These are phyloP conservation scores for Lepus townsendii DNA, from an alignment of 2,797 vertebrate genomes.

Conservation along the genomic window DNA sequence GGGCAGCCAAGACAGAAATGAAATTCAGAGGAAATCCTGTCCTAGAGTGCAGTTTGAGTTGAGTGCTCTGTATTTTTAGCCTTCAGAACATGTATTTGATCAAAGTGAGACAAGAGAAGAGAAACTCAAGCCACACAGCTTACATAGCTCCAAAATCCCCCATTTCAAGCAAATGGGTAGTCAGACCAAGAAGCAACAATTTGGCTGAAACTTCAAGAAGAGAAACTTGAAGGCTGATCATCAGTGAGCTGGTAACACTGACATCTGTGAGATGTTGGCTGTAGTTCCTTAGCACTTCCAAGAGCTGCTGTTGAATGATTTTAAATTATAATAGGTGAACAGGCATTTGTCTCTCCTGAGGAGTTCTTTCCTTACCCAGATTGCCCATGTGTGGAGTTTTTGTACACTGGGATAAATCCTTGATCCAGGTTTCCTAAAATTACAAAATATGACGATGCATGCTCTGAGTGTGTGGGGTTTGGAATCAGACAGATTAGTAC, in stretches of 20 bases:
- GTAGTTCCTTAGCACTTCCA: background rate
- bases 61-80: background rate
- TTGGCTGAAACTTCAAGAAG: background rate
- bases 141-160: background rate
- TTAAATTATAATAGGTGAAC: constrained; percentile 31
- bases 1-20: constrained; percentile 2
- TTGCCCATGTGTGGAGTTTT: background rate
- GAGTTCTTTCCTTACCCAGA: constrained; percentile 15
- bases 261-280: background rate
- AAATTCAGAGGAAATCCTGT: background rate
- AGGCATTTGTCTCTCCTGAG: background rate
- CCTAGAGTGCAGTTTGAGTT: background rate
- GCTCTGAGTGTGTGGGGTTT: background rate
- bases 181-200: constrained; percentile 12
- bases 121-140: background rate
- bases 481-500: background rate
- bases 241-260: background rate
- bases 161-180: background rate
- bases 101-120: background rate
- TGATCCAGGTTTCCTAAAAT: background rate
- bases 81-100: background rate
- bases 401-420: background rate
- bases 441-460: background rate
- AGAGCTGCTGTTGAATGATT: background rate
- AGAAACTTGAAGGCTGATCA: background rate